Base-by-base conservation (phyloP, 2,888 invertebrate genomes). In the Therioaphis trifolii region DNA sequence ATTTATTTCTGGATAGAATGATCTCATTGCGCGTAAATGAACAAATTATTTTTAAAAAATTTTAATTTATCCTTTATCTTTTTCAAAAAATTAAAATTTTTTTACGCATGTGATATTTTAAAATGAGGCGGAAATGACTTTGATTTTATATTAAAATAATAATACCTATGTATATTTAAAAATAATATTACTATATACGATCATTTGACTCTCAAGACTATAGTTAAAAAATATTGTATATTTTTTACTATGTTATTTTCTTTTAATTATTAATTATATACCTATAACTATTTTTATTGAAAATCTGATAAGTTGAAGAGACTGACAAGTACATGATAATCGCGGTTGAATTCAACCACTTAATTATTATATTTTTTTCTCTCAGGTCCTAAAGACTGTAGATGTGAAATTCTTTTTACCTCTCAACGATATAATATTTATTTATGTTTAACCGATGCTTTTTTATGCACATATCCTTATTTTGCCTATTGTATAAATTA, bases 221-320 rank as follows among this genome's bases (percentile, higher is more conserved):
- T 82, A 74, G 63, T 74, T 80, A 29, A 82, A 69, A 80, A 80
- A 71, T 80, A 72, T 74, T 82, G 49, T 46, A 74, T 82, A 82
- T 82, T 74, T 78, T 82, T 82, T 82, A 82, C 74, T 82, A 74
- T 74, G 52, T 52, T 82, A 49, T 72, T 72, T 71, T 71, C 80
- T 72, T 80, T 80, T 80, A 71, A 74, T 52, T 82, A 72, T 82
- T 82, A 82, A 58, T 80, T 82, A 82, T 80, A 80, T 27, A 69
- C 46, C 69, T 72, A 82, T 78, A 15, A 82, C 63, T 80, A 80
- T 80, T 80, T 82, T 82, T 82, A 49, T 82, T 80, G 63, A 82
- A 71, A 82, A 82, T 82, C 82, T 82, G 74, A 82, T 82, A 82
- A 74, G 82, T 82, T 82, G 74, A 82, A 82, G 82, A 82, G 82